Base-by-base conservation (phyloP, 2,888 invertebrate genomes). In the Amaurobius ferox region DNA sequence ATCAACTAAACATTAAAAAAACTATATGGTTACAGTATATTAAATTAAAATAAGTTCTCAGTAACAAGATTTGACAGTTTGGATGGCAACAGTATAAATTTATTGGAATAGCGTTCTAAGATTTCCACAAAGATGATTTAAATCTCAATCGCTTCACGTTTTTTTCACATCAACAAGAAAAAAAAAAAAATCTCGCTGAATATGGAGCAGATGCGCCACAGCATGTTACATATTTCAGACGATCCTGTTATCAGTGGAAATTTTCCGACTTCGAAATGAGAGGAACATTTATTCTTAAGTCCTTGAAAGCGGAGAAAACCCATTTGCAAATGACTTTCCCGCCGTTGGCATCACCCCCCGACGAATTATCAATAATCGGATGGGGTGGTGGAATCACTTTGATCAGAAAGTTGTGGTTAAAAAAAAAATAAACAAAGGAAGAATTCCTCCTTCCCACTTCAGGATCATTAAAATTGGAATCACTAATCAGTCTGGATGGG, bases 401-500 rank as follows among this genome's bases (percentile, higher is more conserved):
- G 55, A 55, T 48, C 71, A 55, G 55, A 55, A 23, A 55, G 23
- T 55, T 23, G 7, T 3, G 6, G 55, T 7, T 55, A 16, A 11
- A 55, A 23, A 55, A 23, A 70, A 28, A 70, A 70, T n/a, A 9
- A 19, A 72, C 29, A 48, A 30, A 11, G 16, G 32, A 64, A 30
- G 30, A 19, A 11, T 32, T 2, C 32, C 23, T 32, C 19, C n/a
- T n/a, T 3, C 64, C 64, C 29, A 16, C 64, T 32, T 11, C 30
- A 32, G 30, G 30, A 29, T 64, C 64, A 32, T 81, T 74, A 81
- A 76, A 71, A 44, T 11, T 48, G 29, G 76, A 71, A 77, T 76
- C 32, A 72, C 83, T 85, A 85, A 85, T 85, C 83, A 85, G 79
- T 19, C 3, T 5, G 23, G 61, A 40, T 48, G 39, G 64, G 40